Percentiles rank a stretch among this genome's conserved stretches.
Conservation (phyloP, 2,797 vertebrate species). For the Bryconaethiops microstoma region DNA sequence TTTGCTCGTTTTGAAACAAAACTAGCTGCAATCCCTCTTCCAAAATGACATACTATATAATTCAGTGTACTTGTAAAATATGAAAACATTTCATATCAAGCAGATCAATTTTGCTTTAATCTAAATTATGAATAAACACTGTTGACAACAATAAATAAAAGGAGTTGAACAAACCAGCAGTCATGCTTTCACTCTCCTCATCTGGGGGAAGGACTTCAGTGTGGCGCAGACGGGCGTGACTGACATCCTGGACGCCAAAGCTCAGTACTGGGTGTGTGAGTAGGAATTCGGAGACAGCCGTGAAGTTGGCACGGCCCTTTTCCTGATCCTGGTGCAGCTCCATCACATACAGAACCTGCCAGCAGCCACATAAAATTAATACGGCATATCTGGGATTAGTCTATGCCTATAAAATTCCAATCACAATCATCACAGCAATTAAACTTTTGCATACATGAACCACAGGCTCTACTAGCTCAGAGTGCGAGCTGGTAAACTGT, state of each 20-base stretch:
- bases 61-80: background rate
- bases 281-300: conserved; percentile 96
- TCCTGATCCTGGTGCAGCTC: conserved; percentile 94
- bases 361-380: background rate
- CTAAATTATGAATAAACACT: background rate
- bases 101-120: background rate
- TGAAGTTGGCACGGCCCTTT: conserved; percentile 91
- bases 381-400: background rate
- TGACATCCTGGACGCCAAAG: conserved; percentile 93
- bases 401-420: background rate
- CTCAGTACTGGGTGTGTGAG: conserved; percentile 96
- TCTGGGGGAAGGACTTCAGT: conserved; percentile 93
- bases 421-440: too few species aligned
- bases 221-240: conserved; percentile 85
- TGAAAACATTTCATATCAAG: background rate
- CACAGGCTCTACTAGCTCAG: too few species aligned
- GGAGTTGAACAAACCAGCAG: conserved; percentile 76
- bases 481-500: too few species aligned
- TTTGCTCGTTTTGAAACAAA: background rate
- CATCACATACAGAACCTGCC: conserved; percentile 98
- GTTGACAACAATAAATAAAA: background rate
- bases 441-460: too few species aligned
- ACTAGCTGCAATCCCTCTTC: background rate
- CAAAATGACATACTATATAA: background rate
- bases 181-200: conserved; percentile 90